phyloP scores from a whole-genome alignment of 2,888 invertebrate species.

The Pristionchus exspectatus region DNA sequence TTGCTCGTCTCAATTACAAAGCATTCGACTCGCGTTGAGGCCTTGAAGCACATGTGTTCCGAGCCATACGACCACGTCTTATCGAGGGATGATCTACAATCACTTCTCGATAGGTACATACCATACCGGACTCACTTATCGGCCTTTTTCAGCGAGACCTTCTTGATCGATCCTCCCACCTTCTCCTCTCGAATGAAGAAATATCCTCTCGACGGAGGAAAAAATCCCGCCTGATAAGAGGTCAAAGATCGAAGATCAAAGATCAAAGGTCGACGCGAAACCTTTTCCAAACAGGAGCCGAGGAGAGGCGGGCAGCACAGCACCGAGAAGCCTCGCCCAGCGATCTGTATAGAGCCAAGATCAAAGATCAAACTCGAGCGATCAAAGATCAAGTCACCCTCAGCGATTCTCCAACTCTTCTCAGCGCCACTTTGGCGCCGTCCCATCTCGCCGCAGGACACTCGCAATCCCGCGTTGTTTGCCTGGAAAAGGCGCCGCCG shows the following conservation, averaged over 20 bases:
- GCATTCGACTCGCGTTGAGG: neutral
- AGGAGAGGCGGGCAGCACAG: constrained; percentile 65
- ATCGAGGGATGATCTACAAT: constrained; percentile 20
- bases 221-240: constrained; percentile 65
- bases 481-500: too few relatives aligned
- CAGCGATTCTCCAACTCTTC: neutral
- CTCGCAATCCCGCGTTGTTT: neutral
- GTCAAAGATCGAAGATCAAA: constrained; percentile 30
- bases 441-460: constrained; percentile 12
- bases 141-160: constrained; percentile 43
- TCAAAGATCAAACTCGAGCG: constrained; percentile 1
- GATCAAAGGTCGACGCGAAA: constrained; percentile 14
- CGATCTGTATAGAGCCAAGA: neutral
- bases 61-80: constrained; percentile 57
- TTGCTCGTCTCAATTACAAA: neutral
- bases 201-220: constrained; percentile 70
- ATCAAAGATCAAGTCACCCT: neutral
- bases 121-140: neutral
- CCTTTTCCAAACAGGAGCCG: constrained; percentile 55
- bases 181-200: constrained; percentile 64
- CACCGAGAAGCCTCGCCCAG: constrained; percentile 57
- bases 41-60: constrained; percentile 42
- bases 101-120: neutral
- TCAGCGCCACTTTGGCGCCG: neutral
- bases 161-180: constrained; percentile 6